These are phyloP conservation scores for Tenualosa thibaudeaui DNA, from an alignment of 2,797 vertebrate species.

Conservation along the genomic window DNA sequence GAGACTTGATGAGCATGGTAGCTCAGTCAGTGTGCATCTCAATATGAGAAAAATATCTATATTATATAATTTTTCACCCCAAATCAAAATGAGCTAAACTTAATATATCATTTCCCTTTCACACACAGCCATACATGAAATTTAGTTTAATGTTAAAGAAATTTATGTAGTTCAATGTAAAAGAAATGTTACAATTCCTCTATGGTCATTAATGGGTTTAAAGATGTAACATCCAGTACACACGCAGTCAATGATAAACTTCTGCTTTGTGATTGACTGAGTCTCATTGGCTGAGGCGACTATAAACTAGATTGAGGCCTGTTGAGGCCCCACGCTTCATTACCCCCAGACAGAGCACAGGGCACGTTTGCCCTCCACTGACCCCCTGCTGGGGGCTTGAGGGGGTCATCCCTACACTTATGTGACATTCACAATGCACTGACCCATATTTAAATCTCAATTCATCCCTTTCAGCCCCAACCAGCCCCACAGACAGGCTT, in stretches of 20 bases:
- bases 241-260: background rate
- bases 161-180: too few species aligned
- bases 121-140: too few species aligned
- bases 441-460: background rate
- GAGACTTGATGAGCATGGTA: too few species aligned
- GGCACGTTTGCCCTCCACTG: conserved; percentile 24
- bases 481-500: background rate
- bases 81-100: too few species aligned
- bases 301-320: background rate
- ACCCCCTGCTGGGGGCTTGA: background rate
- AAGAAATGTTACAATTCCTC: too few species aligned
- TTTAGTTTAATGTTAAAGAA: too few species aligned
- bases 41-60: too few species aligned
- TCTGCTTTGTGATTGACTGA: background rate
- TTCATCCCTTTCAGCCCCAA: background rate
- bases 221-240: too few species aligned
- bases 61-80: too few species aligned
- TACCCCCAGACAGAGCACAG: conserved; percentile 34
- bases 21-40: too few species aligned
- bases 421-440: conserved; percentile 20
- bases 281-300: background rate
- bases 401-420: conserved; percentile 11
- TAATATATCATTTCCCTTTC: too few species aligned
- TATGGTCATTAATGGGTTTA: too few species aligned
- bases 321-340: conserved; percentile 33